A percentile compares a stretch with the other conserved stretches of the same genome.
These are phyloP conservation scores for Bedellia somnulentella DNA, from an alignment of 2,888 invertebrate species.

Conservation along the genomic window DNA sequence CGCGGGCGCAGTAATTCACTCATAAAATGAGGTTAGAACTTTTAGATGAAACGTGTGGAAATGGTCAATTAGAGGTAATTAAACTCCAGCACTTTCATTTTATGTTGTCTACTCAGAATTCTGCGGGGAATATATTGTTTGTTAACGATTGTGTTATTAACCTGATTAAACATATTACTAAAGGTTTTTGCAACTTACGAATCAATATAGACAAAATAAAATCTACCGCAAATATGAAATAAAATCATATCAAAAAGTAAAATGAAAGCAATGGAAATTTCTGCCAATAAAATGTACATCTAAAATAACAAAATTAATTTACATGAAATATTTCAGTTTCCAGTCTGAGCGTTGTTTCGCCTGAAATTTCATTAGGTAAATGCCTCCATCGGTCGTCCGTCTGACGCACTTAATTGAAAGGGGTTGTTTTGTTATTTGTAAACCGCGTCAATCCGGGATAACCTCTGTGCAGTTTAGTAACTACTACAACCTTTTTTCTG, in stretches of 20 bases:
- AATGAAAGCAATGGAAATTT: no score
- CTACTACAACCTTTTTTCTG: no score
- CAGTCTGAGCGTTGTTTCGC: slow-evolving; percentile 4
- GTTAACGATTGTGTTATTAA: no score
- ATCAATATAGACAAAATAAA: no score
- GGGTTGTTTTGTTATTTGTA: slow-evolving; percentile 23
- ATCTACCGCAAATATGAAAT: no score
- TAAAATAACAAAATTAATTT: no score
- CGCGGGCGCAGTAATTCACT: slow-evolving; percentile 19
- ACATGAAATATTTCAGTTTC: slow-evolving; percentile 2
- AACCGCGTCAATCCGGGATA: slow-evolving; percentile 2
- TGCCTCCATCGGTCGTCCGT: slow-evolving; percentile 24
- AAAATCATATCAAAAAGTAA: no score
- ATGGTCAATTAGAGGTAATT: slow-evolving; percentile 5
- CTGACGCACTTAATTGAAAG: slow-evolving; percentile 31
- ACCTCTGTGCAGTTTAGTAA: neutral
- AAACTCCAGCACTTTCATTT: slow-evolving; percentile 3
- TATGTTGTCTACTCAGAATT: no score
- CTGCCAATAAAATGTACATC: no score
- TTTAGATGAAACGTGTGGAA: slow-evolving; percentile 13
- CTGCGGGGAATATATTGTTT: no score
- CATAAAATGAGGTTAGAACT: slow-evolving; percentile 26
- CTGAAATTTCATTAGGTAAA: slow-evolving; percentile 31
- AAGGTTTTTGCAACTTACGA: no score
- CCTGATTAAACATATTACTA: no score